Evolutionary conservation across 64 coral and sea anemone species (phyloP), one percentile per base, ranked within the genome.

Genomic region (Trachythela sp.): DNA sequence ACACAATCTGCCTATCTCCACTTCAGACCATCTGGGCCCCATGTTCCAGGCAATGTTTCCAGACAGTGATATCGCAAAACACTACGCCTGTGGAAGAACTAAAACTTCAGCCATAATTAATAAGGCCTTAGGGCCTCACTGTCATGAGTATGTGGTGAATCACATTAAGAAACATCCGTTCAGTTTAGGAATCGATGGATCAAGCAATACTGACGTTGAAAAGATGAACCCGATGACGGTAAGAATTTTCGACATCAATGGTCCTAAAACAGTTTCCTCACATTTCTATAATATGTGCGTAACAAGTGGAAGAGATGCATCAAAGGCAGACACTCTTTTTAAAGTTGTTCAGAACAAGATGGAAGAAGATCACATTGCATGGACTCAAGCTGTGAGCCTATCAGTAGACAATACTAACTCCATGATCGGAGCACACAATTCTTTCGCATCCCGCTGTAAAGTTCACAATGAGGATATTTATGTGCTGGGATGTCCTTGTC

Each of bases 161-260:
- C 33, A 54, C 34, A 89, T 93, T 85, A 88, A 92, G 60, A 49
- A 50, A 26, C 39, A 77, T 52, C 58, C 64, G 36, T 93, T 86
- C 77, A 67, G 83, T 83, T 37, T 93, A 15, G 33, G 75, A 75
- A 86, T 29, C 13, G 87, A 93, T 83, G 87, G 87, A 37, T 89
- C 83, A 39, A 93, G 89, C 86, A 87, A 93, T 39, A 85, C 85
- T 30, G 92, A 83, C 38, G 40, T 89, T 33, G 41, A 93, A 37
- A 93, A 83, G 52, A 86, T 93, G 59, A 93, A 93, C 67, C 92
- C 87, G 26, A 54, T 93, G 36, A 86, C 87, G 30, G 64, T 93
- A 36, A 50, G 60, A 41, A 70, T 89, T 51, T 93, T 83, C 77
- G 92, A 93, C 67, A 35, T 85, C n/a, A n/a, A n/a, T n/a, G n/a